Conservation (phyloP, 2,888 invertebrate species). For the Noctua fimbriata region DNA sequence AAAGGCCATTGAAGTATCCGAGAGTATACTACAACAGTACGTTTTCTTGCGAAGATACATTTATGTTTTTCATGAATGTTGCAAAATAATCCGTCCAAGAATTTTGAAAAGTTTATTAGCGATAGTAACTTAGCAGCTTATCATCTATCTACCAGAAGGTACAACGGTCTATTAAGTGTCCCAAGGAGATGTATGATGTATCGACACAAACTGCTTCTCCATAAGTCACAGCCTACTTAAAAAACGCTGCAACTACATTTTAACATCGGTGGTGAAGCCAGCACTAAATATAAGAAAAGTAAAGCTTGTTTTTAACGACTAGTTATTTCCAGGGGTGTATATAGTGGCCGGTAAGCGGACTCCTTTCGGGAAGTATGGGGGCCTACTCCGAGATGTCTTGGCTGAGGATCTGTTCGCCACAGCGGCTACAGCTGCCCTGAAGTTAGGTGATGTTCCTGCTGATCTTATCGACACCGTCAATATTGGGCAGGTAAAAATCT, state of each 20-base stretch:
- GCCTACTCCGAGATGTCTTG: slow-evolving; percentile 33
- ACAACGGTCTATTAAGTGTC: not conserved
- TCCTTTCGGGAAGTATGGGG: slow-evolving; percentile 57
- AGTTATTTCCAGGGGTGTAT: slow-evolving; percentile 47
- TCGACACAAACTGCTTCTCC: not conserved
- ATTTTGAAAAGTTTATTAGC: not conserved
- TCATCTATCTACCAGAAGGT: not conserved
- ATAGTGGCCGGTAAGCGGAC: slow-evolving; percentile 56
- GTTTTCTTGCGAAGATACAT: not conserved
- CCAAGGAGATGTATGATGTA: not conserved
- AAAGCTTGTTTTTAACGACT: not conserved
- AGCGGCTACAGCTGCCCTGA: slow-evolving; percentile 46
- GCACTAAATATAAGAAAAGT: not conserved
- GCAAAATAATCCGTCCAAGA: not conserved
- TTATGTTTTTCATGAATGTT: not conserved
- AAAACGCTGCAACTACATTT: not conserved
- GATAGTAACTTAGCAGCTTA: not conserved
- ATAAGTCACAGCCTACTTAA: not conserved
- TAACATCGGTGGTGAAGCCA: not conserved
- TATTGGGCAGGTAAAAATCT: slow-evolving; percentile 37
- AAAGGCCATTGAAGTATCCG: not conserved
- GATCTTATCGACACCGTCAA: slow-evolving; percentile 55
- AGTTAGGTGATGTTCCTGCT: slow-evolving; percentile 28
- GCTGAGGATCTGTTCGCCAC: slow-evolving; percentile 53
- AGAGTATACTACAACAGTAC: not conserved